Evolutionary conservation across 92 coral and sea anemone species (phyloP).

Genomic region (Phenganax marumi): DNA sequence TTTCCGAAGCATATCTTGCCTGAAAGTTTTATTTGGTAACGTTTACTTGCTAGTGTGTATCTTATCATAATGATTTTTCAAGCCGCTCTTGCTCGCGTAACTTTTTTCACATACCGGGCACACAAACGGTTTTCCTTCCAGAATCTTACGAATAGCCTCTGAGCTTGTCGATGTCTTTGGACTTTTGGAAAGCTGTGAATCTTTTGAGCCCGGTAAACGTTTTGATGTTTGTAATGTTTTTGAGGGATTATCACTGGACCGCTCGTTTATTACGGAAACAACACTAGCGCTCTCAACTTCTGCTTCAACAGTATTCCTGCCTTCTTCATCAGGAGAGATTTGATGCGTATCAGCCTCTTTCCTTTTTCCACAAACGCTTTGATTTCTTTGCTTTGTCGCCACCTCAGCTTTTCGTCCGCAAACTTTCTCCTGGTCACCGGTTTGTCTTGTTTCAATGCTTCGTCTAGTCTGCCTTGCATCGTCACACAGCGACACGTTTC

Average conservation of each 20-base stretch:
- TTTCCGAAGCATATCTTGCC: not conserved
- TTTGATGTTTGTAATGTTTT: too few relatives aligned
- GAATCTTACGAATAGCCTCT: conserved; percentile 1
- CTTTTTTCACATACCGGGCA: conserved; percentile 22
- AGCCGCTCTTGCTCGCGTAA: not conserved
- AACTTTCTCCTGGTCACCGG: not conserved
- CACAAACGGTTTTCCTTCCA: conserved; percentile 4
- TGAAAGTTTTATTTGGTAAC: not conserved
- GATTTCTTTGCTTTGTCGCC: not conserved
- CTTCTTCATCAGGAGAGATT: too few relatives aligned
- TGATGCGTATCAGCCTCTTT: too few relatives aligned
- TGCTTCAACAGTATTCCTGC: too few relatives aligned
- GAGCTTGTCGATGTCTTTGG: not conserved
- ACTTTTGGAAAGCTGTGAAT: not conserved
- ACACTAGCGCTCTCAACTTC: too few relatives aligned
- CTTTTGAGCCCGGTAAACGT: too few relatives aligned
- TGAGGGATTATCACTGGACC: too few relatives aligned
- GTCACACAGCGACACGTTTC: too few relatives aligned
- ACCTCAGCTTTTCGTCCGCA: not conserved
- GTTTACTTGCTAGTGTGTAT: not conserved
- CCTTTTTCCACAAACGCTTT: too few relatives aligned
- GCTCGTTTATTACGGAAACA: too few relatives aligned
- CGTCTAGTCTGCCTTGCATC: not conserved
- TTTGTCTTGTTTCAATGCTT: not conserved
- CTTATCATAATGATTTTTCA: conserved; percentile 9